Base-by-base conservation (phyloP, 2,113 vertebrate species). In the Pelobates fuscus region DNA sequence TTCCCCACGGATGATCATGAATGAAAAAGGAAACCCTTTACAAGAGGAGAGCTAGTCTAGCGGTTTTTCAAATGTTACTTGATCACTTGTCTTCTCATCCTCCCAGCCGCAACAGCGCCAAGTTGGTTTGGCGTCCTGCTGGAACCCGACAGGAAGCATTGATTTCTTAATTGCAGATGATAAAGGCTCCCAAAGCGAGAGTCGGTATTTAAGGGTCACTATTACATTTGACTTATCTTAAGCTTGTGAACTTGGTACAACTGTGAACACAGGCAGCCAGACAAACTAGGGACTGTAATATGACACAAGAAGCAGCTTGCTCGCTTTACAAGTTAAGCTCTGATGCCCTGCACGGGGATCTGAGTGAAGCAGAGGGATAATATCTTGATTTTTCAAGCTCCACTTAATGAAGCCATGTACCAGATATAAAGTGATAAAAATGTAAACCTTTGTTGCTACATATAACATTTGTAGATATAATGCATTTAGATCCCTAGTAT, bases 81-180 rank as follows among this genome's bases (percentile, higher is more conserved):
- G 65, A 77, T 77, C 57, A 49, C 73, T 61, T 68, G 65, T 67
- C 55, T 66, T 3, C 63, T 75, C 43, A 46, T 75, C 43, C 55
- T n/a, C 27, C 46, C 57, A 77, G 73, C 67, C 64, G 37, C 32
- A 68, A 77, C 65, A 77, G 55, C 64, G 73, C 64, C 73, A 68
- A 46, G 61, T 54, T 68, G 73, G 41, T 62, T 77, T 68, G 73
- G 65, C 65, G 65, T 77, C 73, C 65, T 49, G 27, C 21, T 68
- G 64, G 43, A 52, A 68, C 62, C 70, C 26, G 60, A 72, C 73
- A 77, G 73, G 73, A 77, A 68, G 55, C 25, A 77, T 77, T 77
- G 73, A 77, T 77, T 77, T 68, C 30, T 75, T 77, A 68, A 68
- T 77, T 77, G 65, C 41, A 52, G 20, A 77, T 68, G 64, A 67